Evolutionary conservation across 2,113 vertebrate genomes (phyloP), one percentile per base, ranked within the genome.

Genomic region (Numenius arquata): DNA sequence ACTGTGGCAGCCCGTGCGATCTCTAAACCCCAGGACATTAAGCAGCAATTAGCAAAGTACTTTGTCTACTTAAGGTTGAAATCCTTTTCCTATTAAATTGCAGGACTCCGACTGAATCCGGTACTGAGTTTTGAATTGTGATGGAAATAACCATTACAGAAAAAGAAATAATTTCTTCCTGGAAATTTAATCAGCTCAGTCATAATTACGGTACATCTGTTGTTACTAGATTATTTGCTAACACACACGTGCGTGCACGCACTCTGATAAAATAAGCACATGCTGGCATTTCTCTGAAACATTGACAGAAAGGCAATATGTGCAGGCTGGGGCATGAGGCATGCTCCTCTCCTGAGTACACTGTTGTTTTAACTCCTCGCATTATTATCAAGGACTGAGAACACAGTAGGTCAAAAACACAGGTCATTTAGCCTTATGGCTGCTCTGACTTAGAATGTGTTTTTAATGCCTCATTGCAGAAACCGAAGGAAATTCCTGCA

Each of bases 151-250:
- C n/a, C 36, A 41, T 50, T 67, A n/a, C 48, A 85, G 80, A 76
- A 93, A 90, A 82, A 66, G 14, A 10, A 90, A 34, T 50, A 1
- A 81, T 90, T 89, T 82, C 62, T 95, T 86, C 77, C 94, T 92
- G 89, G 80, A 90, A 89, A 36, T 94, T 75, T 82, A 93, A 91
- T 95, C 86, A 89, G 62, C 77, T 93, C 58, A 81, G 89, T 58
- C 80, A 82, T 95, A 95, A 93, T 90, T 95, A 56, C 4, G 1
- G 73, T 90, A 53, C 66, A 92, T 96, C 92, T 95, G 90, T 45
- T 95, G 80, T 90, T 82, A 67, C 32, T 66, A 62, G 89, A 88
- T 95, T 96, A 92, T 96, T 97, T 94, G 66, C 83, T 94, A 90
- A 72, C 52, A 90, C 45, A 48, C 71, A 72, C 5, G 5, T 75